Evolutionary conservation across 2,797 vertebrate genomes (phyloP), one percentile per base, ranked within the genome.

Genomic region (Anniella stebbinsi): DNA sequence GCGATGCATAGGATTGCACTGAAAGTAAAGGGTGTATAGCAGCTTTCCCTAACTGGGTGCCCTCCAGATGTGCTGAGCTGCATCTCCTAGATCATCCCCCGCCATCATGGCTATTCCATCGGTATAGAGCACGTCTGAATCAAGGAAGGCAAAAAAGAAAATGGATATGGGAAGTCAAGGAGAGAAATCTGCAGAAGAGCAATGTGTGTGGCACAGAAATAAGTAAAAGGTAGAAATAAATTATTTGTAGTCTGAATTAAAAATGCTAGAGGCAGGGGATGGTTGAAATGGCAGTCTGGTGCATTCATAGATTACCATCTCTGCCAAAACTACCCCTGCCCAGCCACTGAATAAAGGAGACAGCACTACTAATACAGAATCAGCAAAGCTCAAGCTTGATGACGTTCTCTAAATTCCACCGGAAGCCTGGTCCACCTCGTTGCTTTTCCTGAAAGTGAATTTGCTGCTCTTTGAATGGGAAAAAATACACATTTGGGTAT

Each of bases 1-100:
- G n/a, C 6, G 2, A 25, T 10, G 45, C 36, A 63, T 63, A 82
- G 21, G 80, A 63, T 12, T 63, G 57, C n/a, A 23, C n/a, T 60
- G 54, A 63, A 60, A 86, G 86, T 51, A 80, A 80, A 92, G 93
- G 67, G 89, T 92, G 67, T 93, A 63, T 21, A 11, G 60, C 60
- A 63, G 2, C 60, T 63, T 63, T 63, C 60, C 60, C 60, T 21
- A 63, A 21, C 17, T 18, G 18, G 60, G 60, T 25, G 23, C 5
- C 21, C 21, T 63, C 60, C 60, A 63, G 18, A 63, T 25, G 21
- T 25, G 60, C 15, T 25, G 23, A 23, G 5, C 60, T 63, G 23
- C 60, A 63, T 4, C 23, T 63, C 60, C 60, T 15, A 25, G 18
- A 21, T 63, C 23, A 23, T 57, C 12, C 21, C 4, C 60, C 2